phyloP scores from a whole-genome alignment of 2,797 vertebrate species.

The Oryzias dopingdopingensis region DNA sequence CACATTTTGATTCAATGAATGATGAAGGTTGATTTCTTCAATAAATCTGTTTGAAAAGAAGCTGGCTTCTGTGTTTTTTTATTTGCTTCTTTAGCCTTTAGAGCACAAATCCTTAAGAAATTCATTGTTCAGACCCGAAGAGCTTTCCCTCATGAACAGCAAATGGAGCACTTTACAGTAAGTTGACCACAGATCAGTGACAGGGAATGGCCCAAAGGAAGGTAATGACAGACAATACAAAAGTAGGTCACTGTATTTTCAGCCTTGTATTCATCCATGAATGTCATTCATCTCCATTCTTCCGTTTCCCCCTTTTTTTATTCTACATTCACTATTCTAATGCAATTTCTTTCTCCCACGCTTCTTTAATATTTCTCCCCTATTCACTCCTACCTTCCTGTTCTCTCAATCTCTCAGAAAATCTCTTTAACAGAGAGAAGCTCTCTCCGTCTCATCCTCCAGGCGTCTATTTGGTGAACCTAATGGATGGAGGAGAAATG shows the following conservation, averaged over 20 bases:
- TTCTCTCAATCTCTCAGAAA: constrained; percentile 45
- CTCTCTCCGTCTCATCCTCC: constrained; percentile 57
- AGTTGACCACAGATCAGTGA: constrained; percentile 52
- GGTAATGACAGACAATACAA: constrained; percentile 32
- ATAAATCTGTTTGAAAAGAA: too few relatives aligned
- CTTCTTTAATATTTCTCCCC: background rate
- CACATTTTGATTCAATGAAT: too few relatives aligned
- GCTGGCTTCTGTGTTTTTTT: background rate
- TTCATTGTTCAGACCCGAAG: constrained; percentile 15
- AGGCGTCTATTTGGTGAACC: constrained; percentile 63
- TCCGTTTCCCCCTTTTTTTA: constrained; percentile 22
- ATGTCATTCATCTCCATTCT: constrained; percentile 29
- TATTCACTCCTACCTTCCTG: constrained; percentile 28
- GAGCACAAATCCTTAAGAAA: constrained; percentile 9
- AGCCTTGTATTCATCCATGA: constrained; percentile 21
- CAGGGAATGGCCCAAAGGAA: constrained; percentile 38
- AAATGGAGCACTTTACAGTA: constrained; percentile 25
- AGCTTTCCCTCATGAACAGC: constrained; percentile 28
- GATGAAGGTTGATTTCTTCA: too few relatives aligned
- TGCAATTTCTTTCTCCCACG: constrained; percentile 17
- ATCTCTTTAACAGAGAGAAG: constrained; percentile 60
- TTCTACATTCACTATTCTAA: constrained; percentile 23
- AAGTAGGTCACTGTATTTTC: constrained; percentile 55
- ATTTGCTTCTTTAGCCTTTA: background rate
- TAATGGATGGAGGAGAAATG: constrained; percentile 71